A percentile compares a stretch with the other conserved stretches of the same genome.
Evolutionary conservation across 2,113 vertebrate species (phyloP).

Genomic region (Anseranas semipalmata): DNA sequence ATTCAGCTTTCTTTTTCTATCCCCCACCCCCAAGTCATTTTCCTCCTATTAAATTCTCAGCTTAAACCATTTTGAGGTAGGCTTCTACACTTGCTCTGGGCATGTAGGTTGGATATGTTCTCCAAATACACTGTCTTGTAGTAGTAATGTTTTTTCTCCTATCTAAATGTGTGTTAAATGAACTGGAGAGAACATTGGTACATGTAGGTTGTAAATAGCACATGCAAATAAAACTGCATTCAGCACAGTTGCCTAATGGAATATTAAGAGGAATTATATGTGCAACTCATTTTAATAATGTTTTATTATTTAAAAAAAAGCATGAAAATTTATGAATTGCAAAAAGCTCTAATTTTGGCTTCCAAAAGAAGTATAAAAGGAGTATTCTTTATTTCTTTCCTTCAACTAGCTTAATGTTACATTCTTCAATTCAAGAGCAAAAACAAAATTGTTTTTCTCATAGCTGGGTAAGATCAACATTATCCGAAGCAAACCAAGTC

Average conservation of each 20-base stretch:
- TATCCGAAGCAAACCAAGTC: background rate
- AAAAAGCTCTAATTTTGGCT: background rate
- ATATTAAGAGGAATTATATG: conserved; percentile 5
- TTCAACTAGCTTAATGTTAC: background rate
- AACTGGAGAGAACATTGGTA: background rate
- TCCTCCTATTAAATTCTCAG: background rate
- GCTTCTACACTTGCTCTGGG: background rate
- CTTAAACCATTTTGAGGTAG: background rate
- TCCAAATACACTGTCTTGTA: background rate
- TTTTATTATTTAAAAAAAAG: background rate
- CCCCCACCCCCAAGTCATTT: background rate
- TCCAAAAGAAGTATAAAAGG: background rate
- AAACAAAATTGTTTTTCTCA: background rate
- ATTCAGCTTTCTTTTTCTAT: no score
- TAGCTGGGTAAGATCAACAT: background rate
- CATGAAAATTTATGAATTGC: background rate
- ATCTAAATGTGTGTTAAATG: background rate
- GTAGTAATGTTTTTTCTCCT: background rate
- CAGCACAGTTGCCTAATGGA: background rate
- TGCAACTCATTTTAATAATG: background rate
- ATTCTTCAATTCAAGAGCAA: background rate
- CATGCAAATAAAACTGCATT: conserved; percentile 11
- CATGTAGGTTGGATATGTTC: background rate
- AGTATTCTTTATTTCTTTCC: background rate
- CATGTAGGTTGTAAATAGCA: background rate